These are phyloP conservation scores for Teleogryllus oceanicus DNA, from an alignment of 2,888 invertebrate species.

Conservation along the genomic window DNA sequence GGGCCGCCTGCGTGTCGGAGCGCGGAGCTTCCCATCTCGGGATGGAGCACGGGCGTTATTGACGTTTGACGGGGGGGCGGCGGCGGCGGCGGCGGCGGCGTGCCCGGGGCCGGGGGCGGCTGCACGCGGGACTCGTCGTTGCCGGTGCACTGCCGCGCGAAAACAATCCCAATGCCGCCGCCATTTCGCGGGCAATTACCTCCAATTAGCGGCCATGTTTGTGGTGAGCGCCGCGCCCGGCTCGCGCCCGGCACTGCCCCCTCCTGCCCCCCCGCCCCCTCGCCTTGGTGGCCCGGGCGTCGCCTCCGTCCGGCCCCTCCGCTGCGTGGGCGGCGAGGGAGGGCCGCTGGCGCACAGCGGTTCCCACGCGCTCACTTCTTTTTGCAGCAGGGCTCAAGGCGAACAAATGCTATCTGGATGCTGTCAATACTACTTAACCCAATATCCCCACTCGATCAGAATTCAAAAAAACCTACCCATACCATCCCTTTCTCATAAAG, in stretches of 20 bases:
- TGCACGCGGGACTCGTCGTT: not conserved
- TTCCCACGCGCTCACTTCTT: too few species aligned
- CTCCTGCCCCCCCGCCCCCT: not conserved
- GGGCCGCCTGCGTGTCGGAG: too few species aligned
- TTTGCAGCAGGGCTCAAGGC: too few species aligned
- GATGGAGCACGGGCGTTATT: too few species aligned
- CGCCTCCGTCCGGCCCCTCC: not conserved
- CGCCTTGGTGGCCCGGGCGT: not conserved
- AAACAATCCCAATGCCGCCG: conserved; percentile 6
- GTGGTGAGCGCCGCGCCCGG: not conserved
- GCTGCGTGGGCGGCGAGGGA: not conserved
- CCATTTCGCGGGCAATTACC: conserved; percentile 18
- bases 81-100: not conserved
- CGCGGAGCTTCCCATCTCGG: too few species aligned
- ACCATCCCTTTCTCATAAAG: too few species aligned
- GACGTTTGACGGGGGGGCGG: not conserved
- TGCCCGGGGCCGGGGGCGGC: not conserved
- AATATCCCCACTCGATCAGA: too few species aligned
- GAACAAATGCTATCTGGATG: too few species aligned
- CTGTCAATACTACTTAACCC: too few species aligned
- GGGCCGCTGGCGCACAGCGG: too few species aligned
- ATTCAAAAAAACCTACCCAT: too few species aligned
- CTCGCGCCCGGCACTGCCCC: not conserved
- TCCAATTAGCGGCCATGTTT: conserved; percentile 18
- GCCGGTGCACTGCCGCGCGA: not conserved